Evolutionary conservation across 2,888 invertebrate species (phyloP), one percentile per base, ranked within the genome.

Genomic region (Acronicta alni): DNA sequence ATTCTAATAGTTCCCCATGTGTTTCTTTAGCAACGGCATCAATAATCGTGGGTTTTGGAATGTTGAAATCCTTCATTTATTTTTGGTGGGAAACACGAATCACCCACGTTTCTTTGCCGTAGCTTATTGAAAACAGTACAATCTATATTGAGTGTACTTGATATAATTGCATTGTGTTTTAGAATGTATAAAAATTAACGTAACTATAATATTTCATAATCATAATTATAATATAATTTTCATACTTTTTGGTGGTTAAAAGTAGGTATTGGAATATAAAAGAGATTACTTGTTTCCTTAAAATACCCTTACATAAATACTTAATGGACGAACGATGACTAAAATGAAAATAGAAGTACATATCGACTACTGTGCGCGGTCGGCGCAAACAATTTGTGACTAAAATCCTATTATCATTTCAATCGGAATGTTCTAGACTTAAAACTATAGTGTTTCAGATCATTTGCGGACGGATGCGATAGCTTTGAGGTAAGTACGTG

Each of bases 341-440:
- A 89, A 93, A 93, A 93, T 92, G 93, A 93, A 90, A 93, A 93
- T 93, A 93, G 93, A 93, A 93, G 88, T 87, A 74, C 64, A 63
- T 73, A 79, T 69, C 77, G 74, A 77, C 72, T 77, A 69, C 59
- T 43, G 62, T 14, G 67, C 66, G 76, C 74, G 60, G 54, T 54
- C 47, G 47, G 55, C 72, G 75, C 72, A 37, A 45, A 66, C 32
- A 48, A 60, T 86, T 84, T 86, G 83, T 84, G 85, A 80, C 82
- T 84, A 82, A 62, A 86, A 88, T 93, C 93, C 93, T 93, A 93
- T 93, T 93, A 83, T 90, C 92, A 92, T 92, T 92, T 91, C 83
- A 92, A 89, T 92, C 92, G 52, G 71, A 63, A 54, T 57, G 60
- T 66, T 66, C 59, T 72, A 69, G 39, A 30, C 68, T 65, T 75